phyloP scores from a whole-genome alignment of 2,888 invertebrate genomes.

The Temnothorax ravouxi region DNA sequence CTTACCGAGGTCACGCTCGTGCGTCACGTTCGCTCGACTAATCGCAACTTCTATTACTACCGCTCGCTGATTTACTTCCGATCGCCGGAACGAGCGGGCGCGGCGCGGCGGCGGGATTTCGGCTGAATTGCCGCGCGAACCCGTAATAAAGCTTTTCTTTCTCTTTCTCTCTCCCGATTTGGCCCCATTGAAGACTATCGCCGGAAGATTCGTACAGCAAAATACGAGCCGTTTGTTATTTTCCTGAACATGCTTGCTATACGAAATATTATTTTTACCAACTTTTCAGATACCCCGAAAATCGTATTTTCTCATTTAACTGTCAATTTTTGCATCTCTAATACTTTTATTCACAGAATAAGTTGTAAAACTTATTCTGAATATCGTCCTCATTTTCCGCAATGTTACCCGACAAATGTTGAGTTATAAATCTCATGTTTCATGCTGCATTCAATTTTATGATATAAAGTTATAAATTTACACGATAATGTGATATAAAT shows the following conservation, averaged over 20 bases:
- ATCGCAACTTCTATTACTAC: conserved; percentile 73
- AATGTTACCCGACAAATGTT: not conserved
- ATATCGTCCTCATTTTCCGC: not conserved
- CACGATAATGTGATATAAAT: not conserved
- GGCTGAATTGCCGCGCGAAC: conserved; percentile 52
- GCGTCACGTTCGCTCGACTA: conserved; percentile 67
- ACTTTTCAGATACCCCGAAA: not conserved
- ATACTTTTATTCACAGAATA: not conserved
- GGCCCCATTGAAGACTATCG: conserved; percentile 1
- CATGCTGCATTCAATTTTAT: not conserved
- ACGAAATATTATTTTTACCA: not conserved
- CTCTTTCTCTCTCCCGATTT: conserved; percentile 5
- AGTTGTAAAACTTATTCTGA: not conserved
- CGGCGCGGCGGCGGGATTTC: conserved; percentile 61
- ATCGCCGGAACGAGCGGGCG: conserved; percentile 46
- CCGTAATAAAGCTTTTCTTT: conserved; percentile 31
- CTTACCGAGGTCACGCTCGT: conserved; percentile 58
- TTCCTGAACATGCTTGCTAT: not conserved
- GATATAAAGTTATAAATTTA: not conserved
- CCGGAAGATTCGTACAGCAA: conserved; percentile 20
- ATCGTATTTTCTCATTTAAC: not conserved
- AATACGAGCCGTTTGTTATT: conserved; percentile 17
- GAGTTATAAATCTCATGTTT: not conserved
- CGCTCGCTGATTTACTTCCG: conserved; percentile 59
- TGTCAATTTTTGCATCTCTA: not conserved